A percentile compares a stretch with the other conserved stretches of the same genome.
Evolutionary conservation across 2,888 invertebrate species (phyloP).

Genomic region (Hydraecia micacea): DNA sequence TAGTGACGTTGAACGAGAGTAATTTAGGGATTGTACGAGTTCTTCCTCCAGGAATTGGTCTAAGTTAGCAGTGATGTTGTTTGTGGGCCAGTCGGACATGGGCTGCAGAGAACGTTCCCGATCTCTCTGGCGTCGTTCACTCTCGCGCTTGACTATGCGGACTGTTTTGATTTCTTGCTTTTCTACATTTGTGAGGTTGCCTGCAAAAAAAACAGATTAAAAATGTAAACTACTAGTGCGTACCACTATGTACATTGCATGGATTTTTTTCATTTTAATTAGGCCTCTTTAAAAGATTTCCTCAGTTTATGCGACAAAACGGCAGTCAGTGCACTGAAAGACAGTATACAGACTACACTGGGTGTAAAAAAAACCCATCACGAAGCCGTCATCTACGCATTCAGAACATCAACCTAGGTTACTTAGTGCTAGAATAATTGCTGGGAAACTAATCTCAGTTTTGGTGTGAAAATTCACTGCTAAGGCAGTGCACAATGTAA

Average conservation of each 20-base stretch:
- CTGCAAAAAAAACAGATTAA: conserved; percentile 78
- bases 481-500: too few species aligned
- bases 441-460: too few species aligned
- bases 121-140: conserved; percentile 95
- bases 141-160: conserved; percentile 97
- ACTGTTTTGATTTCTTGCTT: conserved; percentile 98
- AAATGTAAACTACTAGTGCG: not conserved
- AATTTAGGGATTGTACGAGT: conserved; percentile 81
- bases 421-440: too few species aligned
- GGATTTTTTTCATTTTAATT: too few species aligned
- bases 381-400: too few species aligned
- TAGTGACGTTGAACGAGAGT: conserved; percentile 88
- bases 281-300: too few species aligned
- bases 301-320: not conserved
- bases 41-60: conserved; percentile 89
- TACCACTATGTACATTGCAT: too few species aligned
- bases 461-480: too few species aligned
- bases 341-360: too few species aligned
- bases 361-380: too few species aligned
- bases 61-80: conserved; percentile 83
- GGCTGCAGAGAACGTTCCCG: conserved; percentile 92
- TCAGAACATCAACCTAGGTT: too few species aligned
- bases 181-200: conserved; percentile 93
- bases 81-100: conserved; percentile 85
- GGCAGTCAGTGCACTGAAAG: too few species aligned